A percentile compares a stretch with the other conserved stretches of the same genome.
Evolutionary conservation across 2,113 vertebrate genomes (phyloP).

Genomic region (Piprites chloris): DNA sequence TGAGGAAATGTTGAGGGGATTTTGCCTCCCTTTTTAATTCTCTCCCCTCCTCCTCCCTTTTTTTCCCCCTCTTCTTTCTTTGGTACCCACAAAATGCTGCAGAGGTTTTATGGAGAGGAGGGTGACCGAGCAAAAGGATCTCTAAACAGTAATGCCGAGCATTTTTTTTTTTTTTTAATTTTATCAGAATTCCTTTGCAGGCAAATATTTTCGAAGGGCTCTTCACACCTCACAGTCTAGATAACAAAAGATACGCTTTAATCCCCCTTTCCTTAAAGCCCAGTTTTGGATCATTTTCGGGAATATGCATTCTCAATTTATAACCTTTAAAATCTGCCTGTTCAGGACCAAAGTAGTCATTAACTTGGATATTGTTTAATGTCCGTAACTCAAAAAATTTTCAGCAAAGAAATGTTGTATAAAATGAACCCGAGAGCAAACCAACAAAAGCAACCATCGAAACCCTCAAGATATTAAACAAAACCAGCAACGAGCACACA

Average conservation of each 20-base stretch:
- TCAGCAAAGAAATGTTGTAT: not conserved
- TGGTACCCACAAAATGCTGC: conserved; percentile 15
- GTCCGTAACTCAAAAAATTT: not conserved
- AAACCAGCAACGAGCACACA: not conserved
- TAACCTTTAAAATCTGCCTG: not conserved
- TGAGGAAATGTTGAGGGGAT: not conserved
- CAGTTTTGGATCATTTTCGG: not conserved
- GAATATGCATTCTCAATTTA: not conserved
- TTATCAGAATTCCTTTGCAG: conserved; percentile 35
- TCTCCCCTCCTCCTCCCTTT: no score
- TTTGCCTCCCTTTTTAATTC: not conserved
- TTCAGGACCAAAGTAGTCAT: not conserved
- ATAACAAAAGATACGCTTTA: not conserved
- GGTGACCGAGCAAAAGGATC: conserved; percentile 7
- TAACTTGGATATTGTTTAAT: not conserved
- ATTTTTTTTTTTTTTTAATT: not conserved
- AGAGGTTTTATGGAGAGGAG: conserved; percentile 33
- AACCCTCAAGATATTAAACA: not conserved
- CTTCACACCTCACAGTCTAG: not conserved
- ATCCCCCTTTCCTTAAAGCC: not conserved
- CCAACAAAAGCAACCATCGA: not conserved
- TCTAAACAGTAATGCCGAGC: not conserved
- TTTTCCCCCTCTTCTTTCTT: not conserved
- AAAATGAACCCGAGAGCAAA: not conserved
- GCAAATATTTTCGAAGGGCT: conserved; percentile 33